These are phyloP conservation scores for Meandrina meandrites DNA, from an alignment of 92 coral and sea anemone genomes.

Conservation along the genomic window DNA sequence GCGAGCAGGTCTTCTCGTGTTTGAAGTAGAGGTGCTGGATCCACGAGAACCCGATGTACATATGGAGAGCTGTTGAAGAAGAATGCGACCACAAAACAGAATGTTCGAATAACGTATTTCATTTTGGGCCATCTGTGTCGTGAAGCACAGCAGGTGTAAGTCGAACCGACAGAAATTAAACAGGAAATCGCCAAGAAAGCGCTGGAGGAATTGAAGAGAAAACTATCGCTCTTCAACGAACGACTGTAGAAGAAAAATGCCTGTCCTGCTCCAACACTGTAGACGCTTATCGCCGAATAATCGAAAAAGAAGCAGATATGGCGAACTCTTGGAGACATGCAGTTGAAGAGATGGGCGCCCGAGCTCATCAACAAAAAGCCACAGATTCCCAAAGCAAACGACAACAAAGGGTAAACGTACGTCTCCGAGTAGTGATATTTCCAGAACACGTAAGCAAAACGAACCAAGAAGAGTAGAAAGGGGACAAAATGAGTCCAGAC, in stretches of 20 bases:
- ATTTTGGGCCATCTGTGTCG: slow-evolving; percentile 89
- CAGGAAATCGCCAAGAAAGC: slow-evolving; percentile 71
- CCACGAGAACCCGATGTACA: slow-evolving; percentile 65
- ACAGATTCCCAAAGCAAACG: slow-evolving; percentile 91
- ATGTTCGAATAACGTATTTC: slow-evolving; percentile 90
- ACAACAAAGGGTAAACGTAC: slow-evolving; percentile 79
- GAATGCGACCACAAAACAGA: slow-evolving; percentile 82
- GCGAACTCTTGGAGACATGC: slow-evolving; percentile 95
- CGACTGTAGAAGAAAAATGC: slow-evolving; percentile 93
- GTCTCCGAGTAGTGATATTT: slow-evolving; percentile 65
- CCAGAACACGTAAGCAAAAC: slow-evolving; percentile 65
- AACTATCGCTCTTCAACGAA: slow-evolving; percentile 43
- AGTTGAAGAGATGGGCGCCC: slow-evolving; percentile 96
- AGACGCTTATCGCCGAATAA: slow-evolving; percentile 91
- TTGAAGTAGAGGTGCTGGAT: slow-evolving; percentile 35
- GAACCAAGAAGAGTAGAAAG: slow-evolving; percentile 71
- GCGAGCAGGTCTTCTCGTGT: slow-evolving; percentile 63
- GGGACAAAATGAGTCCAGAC: slow-evolving; percentile 98
- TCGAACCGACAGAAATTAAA: slow-evolving; percentile 75
- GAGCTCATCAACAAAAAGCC: slow-evolving; percentile 95
- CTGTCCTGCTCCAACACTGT: slow-evolving; percentile 96
- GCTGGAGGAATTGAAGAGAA: slow-evolving; percentile 60
- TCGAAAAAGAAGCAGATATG: slow-evolving; percentile 97
- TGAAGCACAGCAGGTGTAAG: slow-evolving; percentile 92
- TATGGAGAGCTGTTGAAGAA: slow-evolving; percentile 83